Base-by-base conservation (phyloP, 1,140 invertebrate species). In the Drosophila teissieri region DNA sequence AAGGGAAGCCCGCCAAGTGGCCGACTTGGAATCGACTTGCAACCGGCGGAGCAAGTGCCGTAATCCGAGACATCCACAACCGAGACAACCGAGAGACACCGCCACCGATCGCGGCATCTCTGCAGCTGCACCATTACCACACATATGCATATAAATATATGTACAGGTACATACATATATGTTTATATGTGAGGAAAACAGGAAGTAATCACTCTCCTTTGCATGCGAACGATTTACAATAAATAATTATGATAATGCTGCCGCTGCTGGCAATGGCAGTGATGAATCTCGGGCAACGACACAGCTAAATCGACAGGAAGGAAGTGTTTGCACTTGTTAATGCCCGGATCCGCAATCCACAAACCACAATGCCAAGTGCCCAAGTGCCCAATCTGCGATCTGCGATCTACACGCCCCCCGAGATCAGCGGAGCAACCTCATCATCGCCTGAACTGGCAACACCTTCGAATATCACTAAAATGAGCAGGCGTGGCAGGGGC, bases 221-320 rank as follows among this genome's bases (percentile, higher is more conserved):
- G 53, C 60, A 45, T 58, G 56, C 45, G 11, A 78, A 62, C 75
- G 67, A 82, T 81, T 83, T 83, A 55, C 51, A 83, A 75, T 83
- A 83, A 83, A 84, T 83, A 83, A 79, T 83, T 76, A 76, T 76
- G 70, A 84, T 75, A 70, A n/a, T 42, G 39, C 17, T 27, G 36
- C 51, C 15, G 54, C 55, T 31, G 12, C 34, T 19, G 67, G 49
- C 63, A 34, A 48, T 68, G 51, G 17, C 51, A 46, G 63, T 55
- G 67, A 70, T 48, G 67, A 56, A 70, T 57, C 67, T 69, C 40
- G 62, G 49, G 19, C 64, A 72, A 57, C 49, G 64, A 72, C 52
- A 49, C 44, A 57, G 52, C 10, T 24, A 57, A 46, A 51, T 27
- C 31, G 45, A 72, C 69, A 72, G 69, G 69, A 73, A 73, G 69